These are phyloP conservation scores for Julus scandinavius DNA, from an alignment of 2,888 invertebrate genomes.

Conservation along the genomic window DNA sequence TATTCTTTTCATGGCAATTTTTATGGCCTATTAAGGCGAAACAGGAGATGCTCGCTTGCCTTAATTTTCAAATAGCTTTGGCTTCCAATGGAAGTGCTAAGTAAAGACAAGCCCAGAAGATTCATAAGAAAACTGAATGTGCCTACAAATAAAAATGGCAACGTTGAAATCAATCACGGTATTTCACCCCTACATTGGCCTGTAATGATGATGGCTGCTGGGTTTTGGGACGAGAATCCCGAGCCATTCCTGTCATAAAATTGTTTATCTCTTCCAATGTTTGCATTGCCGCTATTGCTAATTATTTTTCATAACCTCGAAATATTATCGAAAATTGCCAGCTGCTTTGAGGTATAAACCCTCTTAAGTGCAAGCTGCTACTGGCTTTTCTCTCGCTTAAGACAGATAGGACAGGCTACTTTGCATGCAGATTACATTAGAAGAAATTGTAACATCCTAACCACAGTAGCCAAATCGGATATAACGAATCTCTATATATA, in stretches of 20 bases:
- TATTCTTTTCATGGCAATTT: conserved; percentile 33
- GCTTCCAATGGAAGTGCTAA: conserved; percentile 29
- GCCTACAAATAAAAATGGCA: conserved; percentile 28
- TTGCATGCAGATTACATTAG: conserved; percentile 13
- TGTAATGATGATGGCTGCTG: conserved; percentile 7
- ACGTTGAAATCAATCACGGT: conserved; percentile 17
- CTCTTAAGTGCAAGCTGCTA: conserved; percentile 19
- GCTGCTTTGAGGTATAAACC: conserved; percentile 39
- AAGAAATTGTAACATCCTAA: not conserved
- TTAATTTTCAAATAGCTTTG: not conserved
- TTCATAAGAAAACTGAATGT: conserved; percentile 9
- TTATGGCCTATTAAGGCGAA: conserved; percentile 26
- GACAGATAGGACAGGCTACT: not conserved
- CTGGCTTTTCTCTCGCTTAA: not conserved
- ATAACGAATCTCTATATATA: not conserved
- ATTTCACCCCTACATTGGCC: conserved; percentile 17
- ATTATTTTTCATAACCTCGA: conserved; percentile 35
- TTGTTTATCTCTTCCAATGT: conserved; percentile 32
- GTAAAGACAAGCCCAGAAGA: conserved; percentile 28
- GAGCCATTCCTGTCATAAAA: conserved; percentile 10
- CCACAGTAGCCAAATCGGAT: not conserved
- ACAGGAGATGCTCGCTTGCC: conserved; percentile 19
- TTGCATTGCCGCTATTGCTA: conserved; percentile 38
- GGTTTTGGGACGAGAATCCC: not conserved
- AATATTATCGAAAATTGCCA: conserved; percentile 38